Conservation (phyloP, 2,113 vertebrate species). For the Pseudolaguvia tuberculata region DNA sequence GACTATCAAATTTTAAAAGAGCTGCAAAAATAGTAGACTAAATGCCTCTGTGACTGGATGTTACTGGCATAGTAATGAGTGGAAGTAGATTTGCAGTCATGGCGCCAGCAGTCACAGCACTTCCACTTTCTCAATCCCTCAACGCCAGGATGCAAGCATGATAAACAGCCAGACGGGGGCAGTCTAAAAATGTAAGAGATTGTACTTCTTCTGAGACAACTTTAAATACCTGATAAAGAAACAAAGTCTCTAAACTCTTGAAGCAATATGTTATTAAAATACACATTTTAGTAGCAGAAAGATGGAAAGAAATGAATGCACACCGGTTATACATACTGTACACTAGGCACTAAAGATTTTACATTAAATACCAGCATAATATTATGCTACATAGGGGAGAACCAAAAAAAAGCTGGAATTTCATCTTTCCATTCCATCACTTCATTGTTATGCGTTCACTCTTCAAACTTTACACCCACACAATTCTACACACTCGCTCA, state of each 20-base stretch:
- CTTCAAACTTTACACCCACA: background rate
- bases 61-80: constrained; percentile 35
- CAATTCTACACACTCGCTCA: background rate
- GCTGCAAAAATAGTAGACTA: background rate
- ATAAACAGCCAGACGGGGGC: constrained; percentile 38
- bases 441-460: background rate
- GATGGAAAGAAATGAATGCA: background rate
- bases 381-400: background rate
- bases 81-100: constrained; percentile 25
- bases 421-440: background rate
- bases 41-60: constrained; percentile 1
- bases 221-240: background rate
- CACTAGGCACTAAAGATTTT: background rate
- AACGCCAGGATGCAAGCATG: background rate
- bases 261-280: no score
- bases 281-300: background rate
- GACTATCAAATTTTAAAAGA: background rate
- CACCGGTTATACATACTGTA: no score
- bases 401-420: background rate
- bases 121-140: background rate
- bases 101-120: constrained; percentile 21
- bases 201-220: background rate
- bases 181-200: background rate
- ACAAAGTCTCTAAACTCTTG: background rate
- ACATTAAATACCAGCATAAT: background rate